These are phyloP conservation scores for Ciconia maguari DNA, from an alignment of 2,113 vertebrate genomes.

Conservation along the genomic window DNA sequence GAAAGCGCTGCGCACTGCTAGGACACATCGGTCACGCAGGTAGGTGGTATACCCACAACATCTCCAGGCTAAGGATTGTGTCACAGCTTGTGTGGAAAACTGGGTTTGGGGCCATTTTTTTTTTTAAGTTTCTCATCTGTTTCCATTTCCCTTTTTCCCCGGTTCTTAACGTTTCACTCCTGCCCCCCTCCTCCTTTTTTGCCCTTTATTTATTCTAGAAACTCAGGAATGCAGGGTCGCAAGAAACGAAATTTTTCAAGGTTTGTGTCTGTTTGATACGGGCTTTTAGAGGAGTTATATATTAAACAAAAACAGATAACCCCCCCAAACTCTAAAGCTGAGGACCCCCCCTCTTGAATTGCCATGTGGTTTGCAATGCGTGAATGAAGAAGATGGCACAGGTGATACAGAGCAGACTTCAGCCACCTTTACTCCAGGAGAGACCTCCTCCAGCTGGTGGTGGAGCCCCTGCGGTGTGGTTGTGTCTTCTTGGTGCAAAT, in stretches of 20 bases:
- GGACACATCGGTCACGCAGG: background rate
- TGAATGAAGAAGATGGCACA: background rate
- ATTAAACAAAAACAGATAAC: background rate
- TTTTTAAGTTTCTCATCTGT: background rate
- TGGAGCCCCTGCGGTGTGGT: background rate
- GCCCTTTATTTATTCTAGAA: background rate
- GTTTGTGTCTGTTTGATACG: background rate
- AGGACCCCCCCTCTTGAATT: background rate
- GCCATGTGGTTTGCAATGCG: rapidly evolving
- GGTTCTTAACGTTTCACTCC: background rate
- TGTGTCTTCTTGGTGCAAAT: background rate
- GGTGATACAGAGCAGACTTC: background rate
- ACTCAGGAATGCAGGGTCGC: background rate
- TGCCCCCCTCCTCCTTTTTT: background rate
- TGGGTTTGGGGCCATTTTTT: background rate
- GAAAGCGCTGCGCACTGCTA: rapidly evolving
- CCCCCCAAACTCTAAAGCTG: background rate
- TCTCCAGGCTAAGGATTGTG: background rate
- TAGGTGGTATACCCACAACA: background rate
- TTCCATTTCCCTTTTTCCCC: background rate
- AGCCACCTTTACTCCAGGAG: background rate
- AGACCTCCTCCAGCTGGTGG: background rate
- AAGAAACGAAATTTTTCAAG: background rate
- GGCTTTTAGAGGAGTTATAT: background rate
- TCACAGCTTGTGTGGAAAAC: background rate